Conservation (phyloP, 23 tunicate genomes). For the Corella eumyota region DNA sequence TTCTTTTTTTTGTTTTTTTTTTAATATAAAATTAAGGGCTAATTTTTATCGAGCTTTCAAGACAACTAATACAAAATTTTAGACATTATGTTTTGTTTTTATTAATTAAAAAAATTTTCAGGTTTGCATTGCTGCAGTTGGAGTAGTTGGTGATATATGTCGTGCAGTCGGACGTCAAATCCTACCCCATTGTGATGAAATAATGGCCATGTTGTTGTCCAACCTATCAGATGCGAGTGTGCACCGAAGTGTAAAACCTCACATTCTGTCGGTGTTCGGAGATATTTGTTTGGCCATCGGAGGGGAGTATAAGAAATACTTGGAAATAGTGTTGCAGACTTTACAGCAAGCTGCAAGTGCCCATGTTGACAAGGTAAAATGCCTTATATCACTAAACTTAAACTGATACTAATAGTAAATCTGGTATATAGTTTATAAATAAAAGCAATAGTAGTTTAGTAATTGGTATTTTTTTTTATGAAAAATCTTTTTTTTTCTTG, state of each 20-base stretch:
- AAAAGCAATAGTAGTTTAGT: neutral
- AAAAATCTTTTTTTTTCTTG: neutral
- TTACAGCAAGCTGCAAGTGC: slow-evolving; percentile 93
- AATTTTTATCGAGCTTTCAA: too few relatives aligned
- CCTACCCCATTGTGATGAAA: slow-evolving; percentile 61
- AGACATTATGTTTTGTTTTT: too few relatives aligned
- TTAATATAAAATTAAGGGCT: too few relatives aligned
- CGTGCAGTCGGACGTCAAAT: slow-evolving; percentile 76
- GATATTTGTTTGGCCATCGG: slow-evolving; percentile 90
- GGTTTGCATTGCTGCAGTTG: slow-evolving; percentile 99
- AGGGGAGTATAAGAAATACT: slow-evolving; percentile 62
- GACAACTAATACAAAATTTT: too few relatives aligned
- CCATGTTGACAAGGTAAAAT: slow-evolving; percentile 67
- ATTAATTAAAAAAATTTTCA: too few relatives aligned
- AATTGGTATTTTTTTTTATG: neutral
- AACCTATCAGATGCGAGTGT: slow-evolving; percentile 71
- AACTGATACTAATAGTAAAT: neutral
- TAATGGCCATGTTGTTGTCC: slow-evolving; percentile 64
- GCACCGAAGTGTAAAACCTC: slow-evolving; percentile 92
- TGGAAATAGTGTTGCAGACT: slow-evolving; percentile 68
- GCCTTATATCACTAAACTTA: neutral
- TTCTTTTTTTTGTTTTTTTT: neutral
- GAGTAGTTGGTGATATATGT: slow-evolving; percentile 92
- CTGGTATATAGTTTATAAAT: neutral
- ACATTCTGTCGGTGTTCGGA: slow-evolving; percentile 90